A percentile compares a stretch with the other conserved stretches of the same genome.
Evolutionary conservation across 2,797 vertebrate species (phyloP).

Genomic region (Hafferia zeledoni): DNA sequence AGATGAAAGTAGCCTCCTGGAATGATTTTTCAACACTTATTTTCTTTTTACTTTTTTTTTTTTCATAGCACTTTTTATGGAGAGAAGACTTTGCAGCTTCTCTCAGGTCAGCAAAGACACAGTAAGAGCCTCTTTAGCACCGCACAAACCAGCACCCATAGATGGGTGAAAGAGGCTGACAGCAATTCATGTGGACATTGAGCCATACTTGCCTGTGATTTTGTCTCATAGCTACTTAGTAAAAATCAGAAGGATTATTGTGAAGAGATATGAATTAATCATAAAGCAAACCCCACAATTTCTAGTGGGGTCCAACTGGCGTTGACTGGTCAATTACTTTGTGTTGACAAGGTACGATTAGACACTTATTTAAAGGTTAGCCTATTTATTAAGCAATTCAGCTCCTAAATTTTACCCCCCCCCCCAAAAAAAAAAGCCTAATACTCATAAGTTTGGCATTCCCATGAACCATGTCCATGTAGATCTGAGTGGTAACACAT

Average conservation of each 20-base stretch:
- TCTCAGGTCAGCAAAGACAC: background rate
- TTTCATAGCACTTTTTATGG: background rate
- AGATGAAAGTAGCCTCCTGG: background rate
- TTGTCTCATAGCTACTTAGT: background rate
- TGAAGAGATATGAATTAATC: background rate
- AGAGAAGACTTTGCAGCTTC: background rate
- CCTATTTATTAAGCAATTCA: background rate
- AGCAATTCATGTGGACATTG: rapidly evolving
- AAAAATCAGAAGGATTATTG: background rate
- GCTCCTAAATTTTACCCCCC: background rate
- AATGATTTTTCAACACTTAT: background rate
- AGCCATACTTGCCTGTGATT: background rate
- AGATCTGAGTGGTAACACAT: background rate
- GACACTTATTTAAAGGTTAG: background rate
- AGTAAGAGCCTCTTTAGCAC: background rate
- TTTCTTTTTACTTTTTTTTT: background rate
- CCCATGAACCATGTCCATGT: background rate
- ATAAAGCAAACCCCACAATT: background rate
- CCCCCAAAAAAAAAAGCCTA: background rate
- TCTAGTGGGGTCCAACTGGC: background rate
- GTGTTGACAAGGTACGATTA: background rate
- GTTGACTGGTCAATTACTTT: background rate
- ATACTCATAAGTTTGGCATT: background rate
- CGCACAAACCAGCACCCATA: background rate
- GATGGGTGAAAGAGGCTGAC: background rate